phyloP scores from a whole-genome alignment of 2,888 invertebrate genomes.

The Luperina nickerlii region DNA sequence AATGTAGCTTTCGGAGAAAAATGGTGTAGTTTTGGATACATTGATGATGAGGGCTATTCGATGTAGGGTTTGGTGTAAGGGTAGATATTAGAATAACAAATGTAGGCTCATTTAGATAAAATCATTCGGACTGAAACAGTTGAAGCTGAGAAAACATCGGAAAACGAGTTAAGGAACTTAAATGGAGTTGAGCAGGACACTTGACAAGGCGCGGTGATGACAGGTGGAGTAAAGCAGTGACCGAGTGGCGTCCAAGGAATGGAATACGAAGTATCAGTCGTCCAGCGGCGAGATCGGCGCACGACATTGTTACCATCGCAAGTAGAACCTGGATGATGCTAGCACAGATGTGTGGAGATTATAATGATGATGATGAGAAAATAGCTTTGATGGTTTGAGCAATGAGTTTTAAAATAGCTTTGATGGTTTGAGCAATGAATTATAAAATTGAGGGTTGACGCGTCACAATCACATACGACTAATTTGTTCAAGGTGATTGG shows the following conservation, averaged over 20 bases:
- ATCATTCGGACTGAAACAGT: too few relatives aligned
- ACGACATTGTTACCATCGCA: background rate
- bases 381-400: background rate
- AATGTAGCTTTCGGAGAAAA: slow-evolving; percentile 53
- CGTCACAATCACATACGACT: background rate
- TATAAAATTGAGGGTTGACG: background rate
- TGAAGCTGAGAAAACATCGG: background rate
- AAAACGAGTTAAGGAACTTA: too few relatives aligned
- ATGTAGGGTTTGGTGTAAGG: background rate
- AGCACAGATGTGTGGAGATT: background rate
- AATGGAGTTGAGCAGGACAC: background rate
- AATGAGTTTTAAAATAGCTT: background rate
- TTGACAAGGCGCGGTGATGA: background rate
- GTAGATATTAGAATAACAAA: slow-evolving; percentile 1
- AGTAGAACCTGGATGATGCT: background rate
- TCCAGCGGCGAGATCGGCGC: background rate
- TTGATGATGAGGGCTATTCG: slow-evolving; percentile 15
- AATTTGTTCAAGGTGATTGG: background rate
- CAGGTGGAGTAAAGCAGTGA: background rate
- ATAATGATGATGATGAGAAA: background rate
- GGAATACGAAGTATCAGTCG: background rate
- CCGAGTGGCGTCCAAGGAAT: background rate
- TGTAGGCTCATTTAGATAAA: background rate
- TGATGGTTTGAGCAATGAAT: background rate
- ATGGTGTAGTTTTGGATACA: slow-evolving; percentile 33